A percentile compares a stretch with the other conserved stretches of the same genome.
Conservation (phyloP, 2,888 invertebrate genomes). For the Nudaria mundana region DNA sequence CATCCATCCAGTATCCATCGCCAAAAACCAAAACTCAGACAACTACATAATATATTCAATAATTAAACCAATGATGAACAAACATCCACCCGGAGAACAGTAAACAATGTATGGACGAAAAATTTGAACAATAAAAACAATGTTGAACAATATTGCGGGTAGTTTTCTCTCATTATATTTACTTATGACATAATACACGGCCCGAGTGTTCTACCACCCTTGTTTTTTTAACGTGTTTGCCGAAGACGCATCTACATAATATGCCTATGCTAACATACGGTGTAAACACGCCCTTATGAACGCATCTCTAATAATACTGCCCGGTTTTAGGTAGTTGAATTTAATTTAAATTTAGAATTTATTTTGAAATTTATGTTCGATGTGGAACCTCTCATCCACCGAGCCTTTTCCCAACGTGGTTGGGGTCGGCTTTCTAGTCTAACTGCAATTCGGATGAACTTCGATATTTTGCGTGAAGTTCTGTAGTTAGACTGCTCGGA, state of each 20-base stretch:
- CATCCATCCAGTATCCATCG: too few species aligned
- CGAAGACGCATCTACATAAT: constrained; percentile 76
- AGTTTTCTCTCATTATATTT: constrained; percentile 45
- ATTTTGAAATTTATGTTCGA: too few species aligned
- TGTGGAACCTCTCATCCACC: too few species aligned
- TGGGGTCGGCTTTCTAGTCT: too few species aligned
- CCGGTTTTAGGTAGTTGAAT: constrained; percentile 45
- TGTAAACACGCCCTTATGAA: constrained; percentile 75
- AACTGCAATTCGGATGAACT: too few species aligned
- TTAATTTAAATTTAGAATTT: constrained; percentile 40
- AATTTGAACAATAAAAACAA: constrained; percentile 54
- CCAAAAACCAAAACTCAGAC: constrained; percentile 19
- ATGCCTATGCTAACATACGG: constrained; percentile 69
- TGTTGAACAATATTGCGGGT: constrained; percentile 41
- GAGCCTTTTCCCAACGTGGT: too few species aligned
- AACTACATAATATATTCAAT: constrained; percentile 19
- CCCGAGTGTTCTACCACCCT: constrained; percentile 59
- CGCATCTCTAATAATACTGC: constrained; percentile 59
- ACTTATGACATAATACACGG: constrained; percentile 39
- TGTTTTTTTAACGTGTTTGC: constrained; percentile 79
- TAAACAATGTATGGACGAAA: too few species aligned
- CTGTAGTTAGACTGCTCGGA: too few species aligned
- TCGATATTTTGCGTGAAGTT: too few species aligned
- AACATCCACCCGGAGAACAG: too few species aligned
- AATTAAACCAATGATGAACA: constrained; percentile 32